phyloP scores from a whole-genome alignment of 2,797 vertebrate species.

The Etheostoma perlongum region DNA sequence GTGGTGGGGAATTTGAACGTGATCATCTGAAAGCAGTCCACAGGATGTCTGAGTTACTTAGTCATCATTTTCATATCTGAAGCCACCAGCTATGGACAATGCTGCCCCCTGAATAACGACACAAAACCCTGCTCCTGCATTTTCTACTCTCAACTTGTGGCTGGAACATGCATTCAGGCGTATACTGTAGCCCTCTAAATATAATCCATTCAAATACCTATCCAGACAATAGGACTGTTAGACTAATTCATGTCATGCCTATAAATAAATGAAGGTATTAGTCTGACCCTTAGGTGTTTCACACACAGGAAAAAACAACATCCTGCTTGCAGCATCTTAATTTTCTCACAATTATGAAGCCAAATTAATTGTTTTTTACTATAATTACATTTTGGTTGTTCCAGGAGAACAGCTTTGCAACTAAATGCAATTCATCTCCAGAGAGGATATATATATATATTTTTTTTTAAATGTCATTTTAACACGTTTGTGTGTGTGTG shows the following conservation, averaged over 20 bases:
- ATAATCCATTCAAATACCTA: slow-evolving; percentile 66
- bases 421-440: slow-evolving; percentile 46
- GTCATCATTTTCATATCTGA: slow-evolving; percentile 49
- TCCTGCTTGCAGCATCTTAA: slow-evolving; percentile 57
- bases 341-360: slow-evolving; percentile 52
- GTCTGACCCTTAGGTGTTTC: slow-evolving; percentile 63
- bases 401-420: slow-evolving; percentile 53
- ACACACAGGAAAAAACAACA: slow-evolving; percentile 26
- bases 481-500: slow-evolving; percentile 23
- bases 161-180: slow-evolving; percentile 40
- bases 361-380: slow-evolving; percentile 54
- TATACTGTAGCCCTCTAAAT: slow-evolving; percentile 36
- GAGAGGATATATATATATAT: slow-evolving; percentile 34
- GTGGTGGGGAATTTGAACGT: slow-evolving; percentile 35
- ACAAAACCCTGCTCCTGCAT: slow-evolving; percentile 14
- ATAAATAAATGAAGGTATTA: slow-evolving; percentile 67
- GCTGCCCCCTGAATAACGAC: slow-evolving; percentile 12
- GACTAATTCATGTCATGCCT: slow-evolving; percentile 69
- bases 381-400: slow-evolving; percentile 58
- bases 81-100: slow-evolving; percentile 5
- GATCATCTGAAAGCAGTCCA: slow-evolving; percentile 28
- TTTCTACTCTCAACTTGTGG: slow-evolving; percentile 23
- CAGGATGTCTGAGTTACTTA: slow-evolving; percentile 12
- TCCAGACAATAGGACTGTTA: slow-evolving; percentile 65
- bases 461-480: slow-evolving; percentile 13